phyloP scores from a whole-genome alignment of 2,888 invertebrate genomes.

The Callimorpha dominula region DNA sequence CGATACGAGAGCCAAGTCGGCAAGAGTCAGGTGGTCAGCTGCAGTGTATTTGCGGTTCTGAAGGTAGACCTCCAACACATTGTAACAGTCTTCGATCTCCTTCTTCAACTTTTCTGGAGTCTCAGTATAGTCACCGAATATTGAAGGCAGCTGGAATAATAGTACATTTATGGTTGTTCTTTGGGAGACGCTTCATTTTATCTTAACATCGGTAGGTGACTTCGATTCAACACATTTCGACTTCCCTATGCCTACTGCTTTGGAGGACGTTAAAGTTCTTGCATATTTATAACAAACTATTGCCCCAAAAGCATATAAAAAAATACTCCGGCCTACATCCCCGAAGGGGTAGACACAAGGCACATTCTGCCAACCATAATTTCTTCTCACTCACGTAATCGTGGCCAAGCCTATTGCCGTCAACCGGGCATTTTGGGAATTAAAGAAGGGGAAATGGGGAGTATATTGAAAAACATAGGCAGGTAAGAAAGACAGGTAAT shows the following conservation, averaged over 20 bases:
- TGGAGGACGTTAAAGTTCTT: neutral
- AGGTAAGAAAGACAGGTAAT: no score
- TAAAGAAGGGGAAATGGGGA: no score
- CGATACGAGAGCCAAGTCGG: conserved; percentile 59
- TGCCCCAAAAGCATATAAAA: neutral
- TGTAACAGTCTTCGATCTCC: conserved; percentile 48
- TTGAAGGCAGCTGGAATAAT: conserved; percentile 46
- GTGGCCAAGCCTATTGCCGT: no score
- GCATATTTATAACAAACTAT: neutral
- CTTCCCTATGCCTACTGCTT: neutral
- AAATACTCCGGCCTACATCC: no score
- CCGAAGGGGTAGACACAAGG: no score
- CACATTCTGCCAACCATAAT: no score
- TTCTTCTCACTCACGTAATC: no score
- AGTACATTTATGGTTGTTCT: neutral
- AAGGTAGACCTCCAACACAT: conserved; percentile 50
- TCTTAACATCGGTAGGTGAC: no score
- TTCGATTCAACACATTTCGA: no score
- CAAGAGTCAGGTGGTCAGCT: conserved; percentile 54
- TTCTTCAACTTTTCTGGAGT: conserved; percentile 31
- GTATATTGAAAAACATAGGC: no score
- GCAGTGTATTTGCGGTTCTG: conserved; percentile 42
- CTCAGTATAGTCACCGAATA: conserved; percentile 43
- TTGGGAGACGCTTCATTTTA: neutral
- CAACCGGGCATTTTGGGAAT: no score